These are phyloP conservation scores for Phocoena sinus DNA, from an alignment of 2,113 vertebrate genomes.

Conservation along the genomic window DNA sequence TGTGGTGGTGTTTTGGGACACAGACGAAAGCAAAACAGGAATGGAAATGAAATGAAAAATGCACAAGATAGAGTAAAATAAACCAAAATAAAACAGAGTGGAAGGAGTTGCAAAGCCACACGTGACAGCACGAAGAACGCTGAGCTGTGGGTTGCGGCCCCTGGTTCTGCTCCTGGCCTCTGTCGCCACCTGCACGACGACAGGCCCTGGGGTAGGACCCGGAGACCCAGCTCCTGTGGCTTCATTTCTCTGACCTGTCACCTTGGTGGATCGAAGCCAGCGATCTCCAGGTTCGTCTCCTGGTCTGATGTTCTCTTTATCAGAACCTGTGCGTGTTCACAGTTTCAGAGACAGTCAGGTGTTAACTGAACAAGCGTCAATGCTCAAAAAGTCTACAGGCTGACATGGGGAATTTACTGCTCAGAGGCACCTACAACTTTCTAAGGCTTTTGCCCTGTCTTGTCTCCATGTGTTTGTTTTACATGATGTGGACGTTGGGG, in stretches of 20 bases:
- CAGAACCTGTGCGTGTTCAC: not conserved
- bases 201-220: not conserved
- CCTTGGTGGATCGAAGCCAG: not conserved
- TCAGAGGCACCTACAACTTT: not conserved
- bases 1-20: not conserved
- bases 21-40: not conserved
- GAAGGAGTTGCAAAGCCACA: not conserved
- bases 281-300: not conserved
- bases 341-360: not conserved
- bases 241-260: not conserved
- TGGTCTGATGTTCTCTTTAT: not conserved
- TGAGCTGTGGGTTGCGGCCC: not conserved
- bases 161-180: not conserved
- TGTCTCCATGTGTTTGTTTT: not conserved
- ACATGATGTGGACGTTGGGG: not conserved
- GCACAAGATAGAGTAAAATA: not conserved
- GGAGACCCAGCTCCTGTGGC: rapidly evolving
- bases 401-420: not conserved
- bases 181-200: not conserved
- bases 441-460: not conserved
- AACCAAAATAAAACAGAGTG: not conserved
- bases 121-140: rapidly evolving
- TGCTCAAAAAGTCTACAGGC: not conserved
- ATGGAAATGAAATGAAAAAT: not conserved
- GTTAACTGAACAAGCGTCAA: not conserved